These are phyloP conservation scores for Drosophila sp. DNA, from an alignment of 1,140 invertebrate species.

Conservation along the genomic window DNA sequence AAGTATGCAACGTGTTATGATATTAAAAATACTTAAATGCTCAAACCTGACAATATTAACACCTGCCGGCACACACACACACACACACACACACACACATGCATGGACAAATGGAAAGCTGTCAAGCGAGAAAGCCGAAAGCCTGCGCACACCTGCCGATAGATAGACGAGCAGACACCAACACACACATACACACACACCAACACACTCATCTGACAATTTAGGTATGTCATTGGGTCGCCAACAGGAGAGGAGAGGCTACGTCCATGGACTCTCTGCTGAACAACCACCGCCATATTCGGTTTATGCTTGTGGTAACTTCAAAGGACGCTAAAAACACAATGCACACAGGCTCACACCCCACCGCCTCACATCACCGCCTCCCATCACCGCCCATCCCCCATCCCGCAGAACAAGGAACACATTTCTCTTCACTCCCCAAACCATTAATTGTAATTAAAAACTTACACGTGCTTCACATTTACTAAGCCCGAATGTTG, in stretches of 20 bases:
- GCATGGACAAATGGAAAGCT: conserved; percentile 5
- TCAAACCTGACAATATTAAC: conserved; percentile 64
- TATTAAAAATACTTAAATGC: conserved; percentile 67
- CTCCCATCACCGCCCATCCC: not conserved
- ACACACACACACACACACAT: conserved; percentile 22
- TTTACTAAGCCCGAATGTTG: conserved; percentile 37
- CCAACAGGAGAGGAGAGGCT: not conserved
- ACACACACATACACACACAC: not conserved
- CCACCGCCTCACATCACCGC: not conserved
- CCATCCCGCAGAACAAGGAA: not conserved
- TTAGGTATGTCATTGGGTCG: conserved; percentile 12
- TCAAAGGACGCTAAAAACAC: conserved; percentile 55
- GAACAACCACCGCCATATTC: conserved; percentile 12
- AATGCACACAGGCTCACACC: conserved; percentile 18
- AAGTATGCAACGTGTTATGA: conserved; percentile 54
- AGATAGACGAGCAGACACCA: conserved; percentile 12
- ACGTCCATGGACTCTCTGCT: not conserved
- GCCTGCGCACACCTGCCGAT: conserved; percentile 13
- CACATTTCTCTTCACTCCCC: conserved; percentile 7
- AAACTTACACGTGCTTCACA: conserved; percentile 74
- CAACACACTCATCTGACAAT: not conserved
- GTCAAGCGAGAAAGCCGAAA: conserved; percentile 11
- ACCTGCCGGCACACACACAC: conserved; percentile 32
- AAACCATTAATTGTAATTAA: conserved; percentile 70
- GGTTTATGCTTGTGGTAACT: conserved; percentile 42